Evolutionary conservation across 1,140 invertebrate species (phyloP).

Genomic region (Pseudomyrmex cubaensis): DNA sequence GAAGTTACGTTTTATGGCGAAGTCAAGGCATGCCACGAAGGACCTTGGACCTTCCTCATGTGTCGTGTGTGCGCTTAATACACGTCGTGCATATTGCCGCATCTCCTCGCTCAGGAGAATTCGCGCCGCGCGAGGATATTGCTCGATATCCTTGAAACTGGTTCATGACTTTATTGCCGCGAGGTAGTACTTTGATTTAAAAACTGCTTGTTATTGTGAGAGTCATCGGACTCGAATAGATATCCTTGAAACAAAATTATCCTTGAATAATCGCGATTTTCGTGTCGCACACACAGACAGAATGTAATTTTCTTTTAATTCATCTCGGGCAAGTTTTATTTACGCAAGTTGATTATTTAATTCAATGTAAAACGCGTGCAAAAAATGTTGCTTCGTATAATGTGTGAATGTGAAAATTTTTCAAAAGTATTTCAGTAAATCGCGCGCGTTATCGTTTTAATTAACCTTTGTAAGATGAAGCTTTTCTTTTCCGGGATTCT

Average conservation of each 20-base stretch:
- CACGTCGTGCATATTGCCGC: constrained; percentile 9
- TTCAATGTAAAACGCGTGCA: no score
- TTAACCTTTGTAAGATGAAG: neutral
- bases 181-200: constrained; percentile 33
- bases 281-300: neutral
- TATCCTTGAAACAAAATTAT: constrained; percentile 24
- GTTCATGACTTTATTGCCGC: constrained; percentile 37
- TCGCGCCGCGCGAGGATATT: constrained; percentile 1
- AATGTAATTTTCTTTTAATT: constrained; percentile 3
- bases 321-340: neutral
- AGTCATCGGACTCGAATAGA: constrained; percentile 17
- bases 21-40: constrained; percentile 15
- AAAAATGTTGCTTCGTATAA: neutral
- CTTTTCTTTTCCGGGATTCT: constrained; percentile 11
- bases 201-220: constrained; percentile 27
- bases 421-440: neutral
- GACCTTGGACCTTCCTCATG: constrained; percentile 37
- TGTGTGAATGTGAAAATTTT: neutral
- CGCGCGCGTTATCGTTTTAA: neutral
- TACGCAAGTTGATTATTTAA: neutral
- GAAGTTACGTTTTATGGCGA: constrained; percentile 12
- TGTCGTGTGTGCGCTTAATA: constrained; percentile 23
- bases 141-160: constrained; percentile 51
- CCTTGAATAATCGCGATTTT: neutral
- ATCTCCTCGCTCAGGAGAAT: constrained; percentile 20